phyloP scores from a whole-genome alignment of 2,888 invertebrate genomes.

The Phyllotreta striolata region DNA sequence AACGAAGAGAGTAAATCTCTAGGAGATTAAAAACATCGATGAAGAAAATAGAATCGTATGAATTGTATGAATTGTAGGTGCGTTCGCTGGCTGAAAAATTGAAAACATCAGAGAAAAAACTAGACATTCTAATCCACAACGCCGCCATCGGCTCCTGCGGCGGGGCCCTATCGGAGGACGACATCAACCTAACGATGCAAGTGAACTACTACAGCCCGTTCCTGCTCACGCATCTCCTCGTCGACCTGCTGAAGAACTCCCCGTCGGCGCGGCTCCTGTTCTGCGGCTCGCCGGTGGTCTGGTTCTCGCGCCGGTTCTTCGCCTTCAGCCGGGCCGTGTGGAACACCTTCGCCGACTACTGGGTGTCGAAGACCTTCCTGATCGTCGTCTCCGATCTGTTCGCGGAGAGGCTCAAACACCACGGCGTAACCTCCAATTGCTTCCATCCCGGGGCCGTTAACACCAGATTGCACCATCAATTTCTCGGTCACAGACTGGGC shows the following conservation, averaged over 20 bases:
- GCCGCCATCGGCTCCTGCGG: slow-evolving; percentile 68
- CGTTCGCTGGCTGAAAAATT: slow-evolving; percentile 67
- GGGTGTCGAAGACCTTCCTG: slow-evolving; percentile 32
- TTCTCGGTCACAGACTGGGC: slow-evolving; percentile 1
- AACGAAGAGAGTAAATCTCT: neutral
- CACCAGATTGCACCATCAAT: slow-evolving; percentile 29
- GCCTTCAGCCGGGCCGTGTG: neutral
- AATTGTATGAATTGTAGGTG: neutral
- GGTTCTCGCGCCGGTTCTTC: neutral
- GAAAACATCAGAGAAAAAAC: slow-evolving; percentile 62
- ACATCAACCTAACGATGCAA: slow-evolving; percentile 70
- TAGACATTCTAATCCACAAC: slow-evolving; percentile 72
- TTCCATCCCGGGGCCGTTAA: slow-evolving; percentile 36
- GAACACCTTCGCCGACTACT: slow-evolving; percentile 20
- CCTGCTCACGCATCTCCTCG: slow-evolving; percentile 71
- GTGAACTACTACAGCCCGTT: slow-evolving; percentile 77
- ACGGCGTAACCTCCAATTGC: slow-evolving; percentile 35
- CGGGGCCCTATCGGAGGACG: slow-evolving; percentile 62
- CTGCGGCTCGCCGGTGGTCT: slow-evolving; percentile 32
- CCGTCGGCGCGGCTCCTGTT: slow-evolving; percentile 25
- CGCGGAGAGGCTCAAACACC: slow-evolving; percentile 34
- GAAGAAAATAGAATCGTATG: too few relatives aligned
- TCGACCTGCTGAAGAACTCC: slow-evolving; percentile 53
- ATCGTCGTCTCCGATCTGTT: slow-evolving; percentile 34
- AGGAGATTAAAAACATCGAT: neutral